Evolutionary conservation across 37 sponge, comb jelly and placozoan species (phyloP).

Genomic region (Geodia barretti): DNA sequence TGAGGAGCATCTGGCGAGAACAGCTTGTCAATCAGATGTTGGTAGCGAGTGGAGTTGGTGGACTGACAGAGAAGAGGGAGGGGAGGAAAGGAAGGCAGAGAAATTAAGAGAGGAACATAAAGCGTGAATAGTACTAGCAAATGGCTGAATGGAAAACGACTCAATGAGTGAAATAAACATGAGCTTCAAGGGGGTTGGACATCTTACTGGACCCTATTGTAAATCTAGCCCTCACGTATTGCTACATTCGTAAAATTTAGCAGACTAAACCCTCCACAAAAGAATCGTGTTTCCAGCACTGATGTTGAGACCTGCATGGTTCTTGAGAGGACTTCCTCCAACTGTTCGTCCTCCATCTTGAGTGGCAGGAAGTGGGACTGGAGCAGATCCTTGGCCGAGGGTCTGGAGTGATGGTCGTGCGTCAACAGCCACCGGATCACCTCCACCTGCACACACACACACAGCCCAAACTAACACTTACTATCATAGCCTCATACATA

Average conservation of each 20-base stretch:
- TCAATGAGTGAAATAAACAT: too few relatives aligned
- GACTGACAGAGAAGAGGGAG: conserved; percentile 40
- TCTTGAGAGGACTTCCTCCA: conserved; percentile 62
- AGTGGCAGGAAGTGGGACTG: conserved; percentile 78
- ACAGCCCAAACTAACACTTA: background rate
- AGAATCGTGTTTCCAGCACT: background rate
- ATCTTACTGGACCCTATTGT: too few relatives aligned
- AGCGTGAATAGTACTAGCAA: too few relatives aligned
- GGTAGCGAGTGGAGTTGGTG: conserved; percentile 75
- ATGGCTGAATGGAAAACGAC: too few relatives aligned
- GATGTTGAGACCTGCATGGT: background rate
- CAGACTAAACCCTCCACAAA: background rate
- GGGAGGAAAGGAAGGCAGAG: too few relatives aligned
- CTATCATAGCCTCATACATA: too few relatives aligned
- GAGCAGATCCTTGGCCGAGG: conserved; percentile 78
- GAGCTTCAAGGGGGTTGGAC: too few relatives aligned
- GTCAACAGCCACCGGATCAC: conserved; percentile 64
- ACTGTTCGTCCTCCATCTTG: conserved; percentile 86
- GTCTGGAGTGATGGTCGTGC: conserved; percentile 81
- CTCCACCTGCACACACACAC: conserved; percentile 31
- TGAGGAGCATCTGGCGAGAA: conserved; percentile 55
- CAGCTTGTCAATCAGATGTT: conserved; percentile 59
- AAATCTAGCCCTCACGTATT: too few relatives aligned
- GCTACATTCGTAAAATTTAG: background rate
- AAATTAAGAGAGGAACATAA: too few relatives aligned